Evolutionary conservation across 1,140 invertebrate genomes (phyloP), one percentile per base, ranked within the genome.

Genomic region (Platorchestia sp.): DNA sequence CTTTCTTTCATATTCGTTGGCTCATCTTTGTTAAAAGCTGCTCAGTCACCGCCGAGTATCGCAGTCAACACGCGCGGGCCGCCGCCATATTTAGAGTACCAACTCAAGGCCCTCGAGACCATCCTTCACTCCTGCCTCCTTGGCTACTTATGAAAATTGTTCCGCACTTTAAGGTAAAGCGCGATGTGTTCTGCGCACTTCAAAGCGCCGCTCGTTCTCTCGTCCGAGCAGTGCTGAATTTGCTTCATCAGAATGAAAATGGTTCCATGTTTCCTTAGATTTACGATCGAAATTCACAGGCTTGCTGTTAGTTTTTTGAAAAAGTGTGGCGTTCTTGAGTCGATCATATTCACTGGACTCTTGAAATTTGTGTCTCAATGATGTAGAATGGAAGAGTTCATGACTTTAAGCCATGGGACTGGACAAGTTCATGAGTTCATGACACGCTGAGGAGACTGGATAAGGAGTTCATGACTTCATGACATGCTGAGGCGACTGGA

Each of bases 1-100:
- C 47, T 22, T 22, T 75, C 10, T 75, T 75, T 75, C 59, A 75
- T 14, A 75, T 75, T 75, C 27, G 59, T 75, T 75, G 59, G 59
- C 1, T 75, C 59, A 75, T 75, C 27, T 10, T 75, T 75, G 59
- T 36, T 19, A n/a, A 36, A 75, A 75, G 59, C 59, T 90, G 87
- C 87, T 42, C 87, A 90, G 87, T 90, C 87, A 90, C 87, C 87
- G 19, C 41, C 41, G 41, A 44, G 87, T 42, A 19, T 42, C 87
- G 87, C 41, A 27, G 87, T 41, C 22, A 90, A 90, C 87, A 90
- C 41, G 41, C 87, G 10, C 87, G 5, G 41, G 87, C 16, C 87
- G 87, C 19, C 44, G 87, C 87, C 87, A 41, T 90, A 90, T 90
- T 90, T 90, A 90, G 87, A 90, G 87, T 90, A 90, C 87, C 22